These are phyloP conservation scores for Lasioglossum calceatum DNA, from an alignment of 2,888 invertebrate species.

Conservation along the genomic window DNA sequence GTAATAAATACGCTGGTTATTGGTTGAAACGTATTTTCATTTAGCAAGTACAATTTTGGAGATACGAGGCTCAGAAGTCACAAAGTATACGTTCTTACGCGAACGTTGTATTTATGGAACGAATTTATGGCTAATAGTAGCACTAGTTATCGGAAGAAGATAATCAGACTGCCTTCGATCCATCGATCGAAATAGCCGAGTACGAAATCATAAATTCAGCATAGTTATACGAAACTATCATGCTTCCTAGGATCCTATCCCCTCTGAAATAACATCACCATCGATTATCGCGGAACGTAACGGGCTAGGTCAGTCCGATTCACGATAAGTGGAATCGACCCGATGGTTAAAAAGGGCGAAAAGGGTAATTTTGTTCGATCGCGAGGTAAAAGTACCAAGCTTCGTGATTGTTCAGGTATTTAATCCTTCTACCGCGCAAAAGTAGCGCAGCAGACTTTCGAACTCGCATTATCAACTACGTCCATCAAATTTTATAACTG, in stretches of 20 bases:
- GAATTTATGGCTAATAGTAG: neutral
- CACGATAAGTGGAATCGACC: conserved; percentile 69
- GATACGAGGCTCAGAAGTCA: neutral
- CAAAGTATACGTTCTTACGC: neutral
- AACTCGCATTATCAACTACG: conserved; percentile 26
- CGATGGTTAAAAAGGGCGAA: conserved; percentile 60
- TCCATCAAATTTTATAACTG: neutral
- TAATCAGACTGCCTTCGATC: neutral
- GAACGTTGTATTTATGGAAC: neutral
- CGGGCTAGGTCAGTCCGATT: conserved; percentile 69
- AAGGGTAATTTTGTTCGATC: conserved; percentile 66
- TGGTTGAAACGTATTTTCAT: neutral
- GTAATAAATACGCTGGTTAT: neutral
- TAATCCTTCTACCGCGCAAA: conserved; percentile 45
- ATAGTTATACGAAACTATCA: conserved; percentile 44
- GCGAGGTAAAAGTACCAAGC: conserved; percentile 45
- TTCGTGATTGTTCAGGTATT: conserved; percentile 63
- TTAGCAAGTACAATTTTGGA: neutral
- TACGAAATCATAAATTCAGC: conserved; percentile 46
- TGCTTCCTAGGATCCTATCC: conserved; percentile 55
- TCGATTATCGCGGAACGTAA: conserved; percentile 67
- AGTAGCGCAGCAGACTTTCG: conserved; percentile 8
- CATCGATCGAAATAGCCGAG: conserved; percentile 19
- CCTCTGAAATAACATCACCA: conserved; percentile 66
- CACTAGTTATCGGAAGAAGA: neutral